Base-by-base conservation (phyloP, 2,797 vertebrate genomes). In the Gallinago solitaria region DNA sequence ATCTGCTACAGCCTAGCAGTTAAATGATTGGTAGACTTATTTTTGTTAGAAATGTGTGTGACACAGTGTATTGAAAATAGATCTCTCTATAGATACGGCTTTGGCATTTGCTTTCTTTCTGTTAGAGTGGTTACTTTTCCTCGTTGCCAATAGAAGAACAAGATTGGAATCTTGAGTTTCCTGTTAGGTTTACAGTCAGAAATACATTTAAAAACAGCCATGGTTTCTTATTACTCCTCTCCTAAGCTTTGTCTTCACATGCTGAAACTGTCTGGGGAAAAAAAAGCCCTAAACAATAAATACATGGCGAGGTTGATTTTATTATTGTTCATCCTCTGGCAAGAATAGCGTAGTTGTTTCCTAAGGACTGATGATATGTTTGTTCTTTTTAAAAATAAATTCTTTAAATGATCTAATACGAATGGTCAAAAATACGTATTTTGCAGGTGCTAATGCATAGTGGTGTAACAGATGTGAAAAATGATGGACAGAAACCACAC, bases 391-490 rank as follows among this genome's bases (percentile, higher is more conserved):
- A 13, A 16, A 16, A 48, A 48, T 48, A 48, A 73, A 84, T 41
- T 56, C 18, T 67, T 63, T 53, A 88, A 48, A 25, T 93, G 48
- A 15, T 9, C 3, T 73, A 32, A 61, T 57, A 20, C 27, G 20
- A 92, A n/a, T 27, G 47, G 8, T 81, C 43, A 61, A 76, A 94
- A 95, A 33, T 48, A 43, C 10, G 1, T 96, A 9, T 95, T 97
- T 97, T 97, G n/a, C 91, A 99, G 99, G 98, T 98, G 97, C 98
- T 98, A 97, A 97, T 98, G 94, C 97, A 98, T 96, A 98, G 97
- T 96, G 97, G 97, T 86, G 92, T 98, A 96, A 98, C 98, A 97
- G 98, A 98, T 89, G 93, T 69, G 86, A 99, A 99, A 98, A 97
- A 96, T 28, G 99, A 99, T 95, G 98, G 98, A 97, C 97, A 98